Base-by-base conservation (phyloP, 1,140 invertebrate species). In the Planococcus citri region DNA sequence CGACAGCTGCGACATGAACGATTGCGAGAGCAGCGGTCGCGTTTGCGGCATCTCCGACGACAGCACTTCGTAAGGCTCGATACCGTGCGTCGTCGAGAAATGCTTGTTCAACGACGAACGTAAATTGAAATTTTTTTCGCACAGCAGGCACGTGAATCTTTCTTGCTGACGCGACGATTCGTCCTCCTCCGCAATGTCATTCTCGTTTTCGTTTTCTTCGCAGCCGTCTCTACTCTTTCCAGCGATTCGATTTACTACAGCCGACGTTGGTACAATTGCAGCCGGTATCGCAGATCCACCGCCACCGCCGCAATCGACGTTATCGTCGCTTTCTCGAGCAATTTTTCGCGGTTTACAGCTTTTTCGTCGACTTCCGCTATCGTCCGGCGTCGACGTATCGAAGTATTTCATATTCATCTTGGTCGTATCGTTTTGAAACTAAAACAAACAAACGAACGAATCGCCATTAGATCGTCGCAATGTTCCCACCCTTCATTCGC, bases 31-130 rank as follows among this genome's bases (percentile, higher is more conserved):
- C 25, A 58, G 69, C 10, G 25, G 27, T 17, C 20, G n/a, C n/a
- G 33, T 27, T 29, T n/a, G 14, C 41, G 24, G 37, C 10, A 21
- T 27, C 17, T 51, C n/a, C 37, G 68, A 61, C 27, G 68, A 61
- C 27, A 38, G 38, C 9, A 75, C 69, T 67, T 75, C 72, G 12
- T 71, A 72, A 9, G 78, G 78, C 73, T 80, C 78, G 24, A 80
- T 77, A 0, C 78, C 78, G 69, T 83, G 82, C 12, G 75, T 73
- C 1, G 76, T 74, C n/a, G 79, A 71, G 27, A 83, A 79, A 70
- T 83, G 82, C 72, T 78, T 75, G 68, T 77, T 80, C 22, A 83
- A 71, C 24, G 76, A 78, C 22, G 78, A 78, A 68, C 79, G 79
- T 4, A 78, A 29, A 0, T 74, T 75, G 68, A 82, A 81, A 72